phyloP scores from a whole-genome alignment of 2,113 vertebrate genomes.

The Nannospalax galili region DNA sequence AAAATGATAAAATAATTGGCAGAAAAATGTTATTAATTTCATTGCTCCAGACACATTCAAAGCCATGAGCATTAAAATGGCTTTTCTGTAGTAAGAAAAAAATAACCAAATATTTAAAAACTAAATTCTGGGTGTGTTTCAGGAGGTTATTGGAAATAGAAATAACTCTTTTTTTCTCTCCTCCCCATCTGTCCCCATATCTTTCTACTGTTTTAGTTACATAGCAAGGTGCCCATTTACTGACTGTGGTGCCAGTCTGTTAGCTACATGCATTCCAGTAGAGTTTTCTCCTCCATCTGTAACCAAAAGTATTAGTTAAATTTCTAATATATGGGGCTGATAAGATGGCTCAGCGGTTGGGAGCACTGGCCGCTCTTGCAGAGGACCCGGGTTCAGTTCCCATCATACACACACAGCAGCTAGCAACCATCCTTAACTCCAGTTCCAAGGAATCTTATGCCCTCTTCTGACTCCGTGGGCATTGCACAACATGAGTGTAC shows the following conservation, averaged over 20 bases:
- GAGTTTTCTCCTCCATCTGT: background rate
- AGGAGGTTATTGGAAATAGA: background rate
- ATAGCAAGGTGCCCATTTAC: background rate
- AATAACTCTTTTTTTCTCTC: background rate
- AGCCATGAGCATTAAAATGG: background rate
- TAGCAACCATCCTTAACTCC: too few relatives aligned
- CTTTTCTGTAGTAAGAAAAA: background rate
- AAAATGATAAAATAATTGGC: background rate
- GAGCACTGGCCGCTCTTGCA: too few relatives aligned
- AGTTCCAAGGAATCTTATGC: too few relatives aligned
- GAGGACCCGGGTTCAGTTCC: too few relatives aligned
- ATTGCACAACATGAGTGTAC: too few relatives aligned
- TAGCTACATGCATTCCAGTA: background rate
- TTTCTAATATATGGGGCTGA: background rate
- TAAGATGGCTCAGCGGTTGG: too few relatives aligned
- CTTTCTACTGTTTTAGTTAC: background rate
- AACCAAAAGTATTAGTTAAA: conserved; percentile 16
- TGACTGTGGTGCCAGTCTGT: background rate
- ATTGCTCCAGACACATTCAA: background rate
- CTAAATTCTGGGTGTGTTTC: background rate
- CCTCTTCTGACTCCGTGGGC: too few relatives aligned
- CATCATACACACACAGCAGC: too few relatives aligned
- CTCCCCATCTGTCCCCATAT: background rate
- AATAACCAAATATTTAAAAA: background rate
- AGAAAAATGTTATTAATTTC: background rate